Evolutionary conservation across 1,140 invertebrate species (phyloP).

Genomic region (Camponotus floridanus): DNA sequence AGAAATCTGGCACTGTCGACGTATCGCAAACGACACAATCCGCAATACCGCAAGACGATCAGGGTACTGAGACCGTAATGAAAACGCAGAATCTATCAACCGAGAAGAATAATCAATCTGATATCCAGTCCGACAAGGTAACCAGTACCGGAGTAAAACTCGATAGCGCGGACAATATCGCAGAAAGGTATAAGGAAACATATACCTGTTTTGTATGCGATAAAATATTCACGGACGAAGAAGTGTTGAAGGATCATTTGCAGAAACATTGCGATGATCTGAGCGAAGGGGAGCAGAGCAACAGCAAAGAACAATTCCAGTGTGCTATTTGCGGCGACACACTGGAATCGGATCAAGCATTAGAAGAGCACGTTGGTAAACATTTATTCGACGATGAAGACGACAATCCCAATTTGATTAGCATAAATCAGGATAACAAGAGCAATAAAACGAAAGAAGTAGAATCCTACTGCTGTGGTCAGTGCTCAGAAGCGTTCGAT

Average conservation of each 20-base stretch:
- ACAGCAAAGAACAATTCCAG: slow-evolving; percentile 78
- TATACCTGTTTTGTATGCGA: slow-evolving; percentile 84
- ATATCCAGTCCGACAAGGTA: slow-evolving; percentile 28
- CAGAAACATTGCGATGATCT: slow-evolving; percentile 84
- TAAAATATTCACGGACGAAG: slow-evolving; percentile 82
- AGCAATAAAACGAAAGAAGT: slow-evolving; percentile 45
- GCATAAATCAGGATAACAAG: slow-evolving; percentile 63
- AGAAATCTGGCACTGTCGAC: slow-evolving; percentile 14
- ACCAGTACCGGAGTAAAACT: neutral
- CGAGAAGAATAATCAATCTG: neutral
- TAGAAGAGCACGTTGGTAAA: slow-evolving; percentile 81
- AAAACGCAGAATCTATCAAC: neutral
- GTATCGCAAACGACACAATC: neutral
- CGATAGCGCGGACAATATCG: neutral
- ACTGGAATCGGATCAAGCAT: slow-evolving; percentile 79
- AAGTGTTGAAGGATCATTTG: slow-evolving; percentile 83
- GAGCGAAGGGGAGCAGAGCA: slow-evolving; percentile 79
- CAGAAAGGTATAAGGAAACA: slow-evolving; percentile 55
- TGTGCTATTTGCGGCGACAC: slow-evolving; percentile 83
- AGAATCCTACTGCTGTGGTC: slow-evolving; percentile 74
- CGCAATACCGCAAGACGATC: neutral
- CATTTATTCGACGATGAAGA: slow-evolving; percentile 83
- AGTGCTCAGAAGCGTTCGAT: slow-evolving; percentile 78
- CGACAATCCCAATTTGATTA: slow-evolving; percentile 83
- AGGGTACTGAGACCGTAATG: neutral